A percentile compares a stretch with the other conserved stretches of the same genome.
Evolutionary conservation across 2,797 vertebrate species (phyloP).

Genomic region (Lagorchestes hirsutus): DNA sequence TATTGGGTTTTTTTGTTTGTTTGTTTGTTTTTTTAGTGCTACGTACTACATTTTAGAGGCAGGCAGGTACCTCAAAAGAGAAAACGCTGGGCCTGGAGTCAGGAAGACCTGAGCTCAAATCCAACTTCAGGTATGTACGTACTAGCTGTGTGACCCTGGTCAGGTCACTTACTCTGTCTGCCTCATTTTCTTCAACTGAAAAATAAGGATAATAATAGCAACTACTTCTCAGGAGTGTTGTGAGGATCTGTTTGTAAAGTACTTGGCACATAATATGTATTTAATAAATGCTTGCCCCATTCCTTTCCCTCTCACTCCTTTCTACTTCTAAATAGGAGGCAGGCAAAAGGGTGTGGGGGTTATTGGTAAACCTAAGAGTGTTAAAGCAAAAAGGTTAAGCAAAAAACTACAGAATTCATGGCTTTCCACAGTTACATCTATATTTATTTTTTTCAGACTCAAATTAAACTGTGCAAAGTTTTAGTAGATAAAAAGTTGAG

Average conservation of each 20-base stretch:
- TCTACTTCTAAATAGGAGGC: background rate
- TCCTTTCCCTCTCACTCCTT: background rate
- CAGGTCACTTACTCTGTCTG: no score
- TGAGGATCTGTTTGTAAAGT: no score
- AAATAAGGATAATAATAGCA: no score
- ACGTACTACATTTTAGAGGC: background rate
- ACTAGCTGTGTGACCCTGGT: background rate
- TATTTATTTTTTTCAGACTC: no score
- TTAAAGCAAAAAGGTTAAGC: background rate
- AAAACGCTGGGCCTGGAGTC: background rate
- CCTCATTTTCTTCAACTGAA: no score
- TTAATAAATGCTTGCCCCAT: no score
- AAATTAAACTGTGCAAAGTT: no score
- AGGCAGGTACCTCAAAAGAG: background rate
- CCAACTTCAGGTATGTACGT: background rate
- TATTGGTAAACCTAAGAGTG: background rate
- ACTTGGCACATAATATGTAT: no score
- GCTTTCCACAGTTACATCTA: no score
- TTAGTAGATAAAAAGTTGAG: no score
- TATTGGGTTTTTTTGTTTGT: background rate
- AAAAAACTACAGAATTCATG: no score
- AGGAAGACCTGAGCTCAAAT: background rate
- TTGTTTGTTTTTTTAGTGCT: background rate
- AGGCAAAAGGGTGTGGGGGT: background rate
- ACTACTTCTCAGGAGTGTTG: background rate